phyloP scores from a whole-genome alignment of 2,797 vertebrate species.

The Crotalus adamanteus region DNA sequence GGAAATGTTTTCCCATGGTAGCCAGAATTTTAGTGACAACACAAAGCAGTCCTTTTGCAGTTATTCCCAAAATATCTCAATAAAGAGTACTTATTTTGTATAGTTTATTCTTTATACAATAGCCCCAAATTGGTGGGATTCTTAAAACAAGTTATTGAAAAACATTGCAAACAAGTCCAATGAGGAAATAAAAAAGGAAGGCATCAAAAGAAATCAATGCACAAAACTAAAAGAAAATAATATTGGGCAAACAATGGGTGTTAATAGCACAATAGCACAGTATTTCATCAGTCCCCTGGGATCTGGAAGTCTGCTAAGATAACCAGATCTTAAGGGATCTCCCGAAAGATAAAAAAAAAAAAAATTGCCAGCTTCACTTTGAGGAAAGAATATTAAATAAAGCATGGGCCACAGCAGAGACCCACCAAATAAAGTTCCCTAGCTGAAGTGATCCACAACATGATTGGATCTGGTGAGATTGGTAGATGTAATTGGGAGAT shows the following conservation, averaged over 20 bases:
- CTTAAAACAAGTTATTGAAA: neutral
- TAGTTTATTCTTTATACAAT: neutral
- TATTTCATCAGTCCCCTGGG: neutral
- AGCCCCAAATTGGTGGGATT: neutral
- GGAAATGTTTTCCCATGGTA: neutral
- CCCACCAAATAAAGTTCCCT: neutral
- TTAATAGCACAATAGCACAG: neutral
- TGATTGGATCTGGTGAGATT: neutral
- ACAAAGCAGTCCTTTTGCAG: neutral
- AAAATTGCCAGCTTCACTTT: neutral
- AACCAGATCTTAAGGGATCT: neutral
- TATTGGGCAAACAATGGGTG: neutral
- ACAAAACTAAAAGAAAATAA: neutral
- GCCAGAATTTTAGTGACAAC: neutral
- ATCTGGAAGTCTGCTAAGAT: neutral
- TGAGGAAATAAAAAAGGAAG: neutral
- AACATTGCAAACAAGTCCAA: neutral
- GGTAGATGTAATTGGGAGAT: neutral
- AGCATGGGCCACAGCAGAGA: neutral
- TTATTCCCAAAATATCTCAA: neutral
- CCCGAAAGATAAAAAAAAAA: neutral
- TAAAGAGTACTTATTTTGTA: neutral
- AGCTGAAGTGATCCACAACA: neutral
- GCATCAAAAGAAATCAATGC: neutral
- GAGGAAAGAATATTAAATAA: neutral